Evolutionary conservation across 2,888 invertebrate species (phyloP).

Genomic region (Spisula subtruncata): DNA sequence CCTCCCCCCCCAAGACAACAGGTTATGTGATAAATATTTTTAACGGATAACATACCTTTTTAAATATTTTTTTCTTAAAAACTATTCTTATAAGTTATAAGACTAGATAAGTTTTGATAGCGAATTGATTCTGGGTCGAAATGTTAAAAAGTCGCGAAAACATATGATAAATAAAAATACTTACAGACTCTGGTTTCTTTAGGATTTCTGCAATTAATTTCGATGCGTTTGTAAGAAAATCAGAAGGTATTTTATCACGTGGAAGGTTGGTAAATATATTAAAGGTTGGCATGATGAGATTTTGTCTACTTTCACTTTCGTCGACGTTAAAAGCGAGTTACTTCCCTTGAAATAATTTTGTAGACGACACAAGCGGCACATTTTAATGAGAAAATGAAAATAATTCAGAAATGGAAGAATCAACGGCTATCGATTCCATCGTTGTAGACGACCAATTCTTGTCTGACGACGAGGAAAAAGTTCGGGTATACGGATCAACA

Average conservation of each 20-base stretch:
- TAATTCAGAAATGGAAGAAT: conserved; percentile 57
- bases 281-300: conserved; percentile 73
- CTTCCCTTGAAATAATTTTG: conserved; percentile 5
- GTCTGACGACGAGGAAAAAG: conserved; percentile 93
- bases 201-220: conserved; percentile 68
- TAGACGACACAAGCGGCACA: conserved; percentile 40
- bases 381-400: conserved; percentile 37
- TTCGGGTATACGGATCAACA: conserved; percentile 92
- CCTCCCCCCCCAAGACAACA: no score
- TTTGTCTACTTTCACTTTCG: not conserved
- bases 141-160: not conserved
- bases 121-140: not conserved
- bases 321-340: not conserved
- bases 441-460: conserved; percentile 74
- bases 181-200: conserved; percentile 76
- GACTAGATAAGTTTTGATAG: no score
- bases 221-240: conserved; percentile 73
- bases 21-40: no score
- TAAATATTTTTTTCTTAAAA: no score
- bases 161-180: conserved; percentile 6
- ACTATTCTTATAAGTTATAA: no score
- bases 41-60: no score
- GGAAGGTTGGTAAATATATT: conserved; percentile 69
- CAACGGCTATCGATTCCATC: conserved; percentile 62
- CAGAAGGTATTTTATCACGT: conserved; percentile 61